phyloP scores from a whole-genome alignment of 2,888 invertebrate species.

The Caenorhabditis wallacei region DNA sequence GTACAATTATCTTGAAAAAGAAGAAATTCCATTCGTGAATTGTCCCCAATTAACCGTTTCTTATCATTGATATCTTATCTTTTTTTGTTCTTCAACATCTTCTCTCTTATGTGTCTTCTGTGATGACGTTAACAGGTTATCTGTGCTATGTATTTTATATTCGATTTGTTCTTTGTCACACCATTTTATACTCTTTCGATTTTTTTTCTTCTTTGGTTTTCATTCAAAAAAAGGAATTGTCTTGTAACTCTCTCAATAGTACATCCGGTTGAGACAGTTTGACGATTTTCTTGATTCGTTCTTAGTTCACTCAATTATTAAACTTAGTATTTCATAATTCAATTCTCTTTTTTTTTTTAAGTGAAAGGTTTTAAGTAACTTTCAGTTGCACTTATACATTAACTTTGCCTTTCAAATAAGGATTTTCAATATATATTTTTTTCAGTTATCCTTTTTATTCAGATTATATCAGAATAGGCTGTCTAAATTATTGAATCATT shows the following conservation, averaged over 20 bases:
- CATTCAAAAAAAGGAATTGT: neutral
- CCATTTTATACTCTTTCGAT: conserved; percentile 20
- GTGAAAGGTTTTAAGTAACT: too few species aligned
- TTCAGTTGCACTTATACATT: too few species aligned
- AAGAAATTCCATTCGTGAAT: conserved; percentile 1
- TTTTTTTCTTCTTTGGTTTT: neutral
- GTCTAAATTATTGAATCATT: too few species aligned
- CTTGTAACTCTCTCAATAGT: too few species aligned
- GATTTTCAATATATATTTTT: too few species aligned
- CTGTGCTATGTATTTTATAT: conserved; percentile 5
- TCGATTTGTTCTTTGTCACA: conserved; percentile 33
- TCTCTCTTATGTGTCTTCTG: neutral
- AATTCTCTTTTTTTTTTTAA: too few species aligned
- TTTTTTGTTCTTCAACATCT: conserved; percentile 3
- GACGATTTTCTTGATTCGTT: neutral
- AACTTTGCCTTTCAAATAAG: too few species aligned
- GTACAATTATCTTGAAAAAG: neutral
- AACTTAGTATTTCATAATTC: too few species aligned
- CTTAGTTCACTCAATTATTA: too few species aligned
- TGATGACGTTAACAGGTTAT: conserved; percentile 28
- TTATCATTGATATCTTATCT: conserved; percentile 41
- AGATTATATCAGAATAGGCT: too few species aligned
- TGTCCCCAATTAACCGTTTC: conserved; percentile 21
- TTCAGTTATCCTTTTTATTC: too few species aligned
- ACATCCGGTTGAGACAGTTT: too few species aligned